Evolutionary conservation across 2,888 invertebrate genomes (phyloP), one percentile per base, ranked within the genome.

Genomic region (Lobophora halterata): DNA sequence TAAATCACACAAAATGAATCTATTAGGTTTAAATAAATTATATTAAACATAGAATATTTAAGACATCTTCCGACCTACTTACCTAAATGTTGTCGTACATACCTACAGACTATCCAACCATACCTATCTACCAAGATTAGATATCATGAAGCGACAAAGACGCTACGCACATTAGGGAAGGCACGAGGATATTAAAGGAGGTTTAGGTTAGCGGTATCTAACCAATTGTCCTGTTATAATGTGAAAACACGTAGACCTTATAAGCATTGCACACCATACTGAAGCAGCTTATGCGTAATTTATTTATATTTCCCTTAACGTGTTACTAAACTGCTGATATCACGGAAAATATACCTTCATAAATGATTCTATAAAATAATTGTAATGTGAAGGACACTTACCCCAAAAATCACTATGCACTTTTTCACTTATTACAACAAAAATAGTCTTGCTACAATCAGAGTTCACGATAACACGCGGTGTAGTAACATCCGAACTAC

Each of bases 381-480:
- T 3, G 8, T 3, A 9, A 21, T 1, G 5, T 7, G 13, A 5
- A 12, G 5, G 11, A 14, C 2, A 61, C 71, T 68, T 52, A 79
- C 79, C 77, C 60, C 71, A 57, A 58, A 65, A 73, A 70, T 58
- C 52, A 65, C 58, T 62, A 52, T 54, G 42, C 38, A 60, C 44
- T 50, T 61, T 41, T 43, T 52, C 59, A 64, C 61, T 60, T 48
- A 51, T 56, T 47, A 49, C 42, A 50, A 52, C 21, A 24, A 28
- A 42, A 53, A 58, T 39, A 49, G 49, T 57, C 52, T 55, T 44
- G 34, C 29, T 43, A 54, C 54, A 57, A 48, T 49, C 49, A 53
- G 48, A 41, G 37, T 58, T 61, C 61, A 64, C 60, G 66, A 75
- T 60, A 66, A 64, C 76, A 63, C 80, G 73, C 79, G 74, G 55